A percentile compares a stretch with the other conserved stretches of the same genome.
Evolutionary conservation across 2,797 vertebrate species (phyloP).

Genomic region (Octomys mimax): DNA sequence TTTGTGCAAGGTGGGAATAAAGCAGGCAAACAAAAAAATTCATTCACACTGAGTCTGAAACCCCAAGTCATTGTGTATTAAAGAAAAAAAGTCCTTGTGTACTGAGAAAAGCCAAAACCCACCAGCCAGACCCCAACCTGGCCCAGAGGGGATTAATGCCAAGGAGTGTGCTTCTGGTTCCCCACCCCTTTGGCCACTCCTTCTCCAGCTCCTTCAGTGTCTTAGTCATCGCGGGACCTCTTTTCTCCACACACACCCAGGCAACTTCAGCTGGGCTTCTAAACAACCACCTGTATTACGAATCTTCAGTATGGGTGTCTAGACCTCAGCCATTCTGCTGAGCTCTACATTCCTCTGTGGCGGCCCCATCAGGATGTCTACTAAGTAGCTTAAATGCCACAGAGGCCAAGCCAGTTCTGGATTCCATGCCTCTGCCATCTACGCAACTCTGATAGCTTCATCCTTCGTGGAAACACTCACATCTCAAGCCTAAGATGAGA

Average conservation of each 20-base stretch:
- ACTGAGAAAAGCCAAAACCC: neutral
- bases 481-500: neutral
- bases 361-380: neutral
- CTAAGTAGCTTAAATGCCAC: neutral
- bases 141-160: neutral
- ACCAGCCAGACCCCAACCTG: neutral
- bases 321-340: neutral
- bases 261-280: neutral
- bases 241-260: neutral
- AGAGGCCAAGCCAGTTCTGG: neutral
- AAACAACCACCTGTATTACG: neutral
- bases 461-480: neutral
- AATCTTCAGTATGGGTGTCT: neutral
- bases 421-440: neutral
- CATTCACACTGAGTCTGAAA: neutral
- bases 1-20: neutral
- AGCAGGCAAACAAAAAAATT: neutral
- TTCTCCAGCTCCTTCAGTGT: neutral
- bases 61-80: neutral
- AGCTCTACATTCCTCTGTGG: neutral
- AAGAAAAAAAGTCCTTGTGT: neutral
- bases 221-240: neutral
- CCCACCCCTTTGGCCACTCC: neutral
- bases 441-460: neutral
- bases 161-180: neutral